Evolutionary conservation across 1,140 invertebrate genomes (phyloP), one percentile per base, ranked within the genome.

Genomic region (Drosophila kurseongensis): DNA sequence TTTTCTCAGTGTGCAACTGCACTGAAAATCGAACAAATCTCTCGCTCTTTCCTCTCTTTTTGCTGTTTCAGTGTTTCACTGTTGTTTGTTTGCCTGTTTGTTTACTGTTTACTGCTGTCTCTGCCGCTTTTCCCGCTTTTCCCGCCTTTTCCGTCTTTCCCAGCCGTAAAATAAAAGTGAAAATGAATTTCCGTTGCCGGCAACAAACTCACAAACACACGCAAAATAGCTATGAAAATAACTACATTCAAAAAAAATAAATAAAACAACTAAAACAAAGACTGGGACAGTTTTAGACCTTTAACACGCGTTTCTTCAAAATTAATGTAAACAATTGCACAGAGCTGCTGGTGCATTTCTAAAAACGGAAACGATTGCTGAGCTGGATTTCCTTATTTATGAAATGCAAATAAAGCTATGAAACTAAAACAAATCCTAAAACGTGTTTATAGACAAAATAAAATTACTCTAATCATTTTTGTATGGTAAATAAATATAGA

Each of bases 171-270:
- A 83, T 82, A 86, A 79, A 69, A 80, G 55, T 55, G 67, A 75
- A 74, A 83, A 83, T 82, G 74, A 74, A 86, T 83, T 82, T 69
- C 79, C 63, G 79, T 60, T 86, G 61, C 75, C 69, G 65, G 65
- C 56, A 57, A 77, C 57, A 42, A 16, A 48, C 52, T 8, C 14
- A 9, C 48, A 50, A 41, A 42, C 60, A 32, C 52, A 45, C 45
- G n/a, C 66, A 42, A 29, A 40, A 35, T 32, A n/a, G 2, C 27
- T 32, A 16, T 10, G 18, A 47, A 23, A 47, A 45, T 23, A 23
- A 45, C 44, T 23, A 18, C 18, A 36, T 5, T 41, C 14, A 61
- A 48, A 51, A 40, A 16, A 68, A 38, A 47, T 32, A 14, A 59
- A 32, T 7, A 54, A 9, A 32, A 18, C 6, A 12, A 27, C 16